phyloP scores from a whole-genome alignment of 37 sponge, comb jelly and placozoan genomes.

The Cliona cf. orientalis region DNA sequence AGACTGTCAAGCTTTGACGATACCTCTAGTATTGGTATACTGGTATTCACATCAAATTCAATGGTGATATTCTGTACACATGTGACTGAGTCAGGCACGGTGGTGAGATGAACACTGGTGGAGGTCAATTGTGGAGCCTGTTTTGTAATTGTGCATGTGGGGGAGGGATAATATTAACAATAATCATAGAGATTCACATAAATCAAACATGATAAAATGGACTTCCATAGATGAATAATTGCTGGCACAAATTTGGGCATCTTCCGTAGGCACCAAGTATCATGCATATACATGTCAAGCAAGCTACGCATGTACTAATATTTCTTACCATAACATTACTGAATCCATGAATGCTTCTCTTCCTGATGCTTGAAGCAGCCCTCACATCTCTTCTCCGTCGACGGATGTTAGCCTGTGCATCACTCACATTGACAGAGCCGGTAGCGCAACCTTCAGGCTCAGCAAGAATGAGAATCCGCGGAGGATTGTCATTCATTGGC shows the following conservation, averaged over 20 bases:
- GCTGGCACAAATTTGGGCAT: neutral
- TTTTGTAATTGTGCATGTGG: too few species aligned
- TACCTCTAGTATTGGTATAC: conserved; percentile 23
- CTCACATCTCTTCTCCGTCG: conserved; percentile 24
- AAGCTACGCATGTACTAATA: neutral
- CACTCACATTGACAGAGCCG: neutral
- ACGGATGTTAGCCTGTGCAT: neutral
- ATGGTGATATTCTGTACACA: conserved; percentile 33
- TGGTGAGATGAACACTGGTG: neutral
- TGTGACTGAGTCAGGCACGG: neutral
- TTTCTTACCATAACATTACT: conserved; percentile 1
- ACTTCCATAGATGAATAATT: neutral
- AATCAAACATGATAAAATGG: neutral
- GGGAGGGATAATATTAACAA: neutral
- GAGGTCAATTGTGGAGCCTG: neutral
- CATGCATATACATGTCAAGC: neutral
- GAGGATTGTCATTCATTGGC: conserved; percentile 47
- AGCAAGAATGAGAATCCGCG: conserved; percentile 25
- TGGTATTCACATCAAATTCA: conserved; percentile 32
- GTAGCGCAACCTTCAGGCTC: conserved; percentile 7
- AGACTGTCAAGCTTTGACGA: neutral
- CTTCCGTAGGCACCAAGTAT: too few species aligned
- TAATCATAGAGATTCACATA: neutral
- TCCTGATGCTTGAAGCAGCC: conserved; percentile 3
- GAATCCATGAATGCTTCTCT: neutral